A percentile compares a stretch with the other conserved stretches of the same genome.
These are phyloP conservation scores for Tachina lurida DNA, from an alignment of 2,888 invertebrate species.

Conservation along the genomic window DNA sequence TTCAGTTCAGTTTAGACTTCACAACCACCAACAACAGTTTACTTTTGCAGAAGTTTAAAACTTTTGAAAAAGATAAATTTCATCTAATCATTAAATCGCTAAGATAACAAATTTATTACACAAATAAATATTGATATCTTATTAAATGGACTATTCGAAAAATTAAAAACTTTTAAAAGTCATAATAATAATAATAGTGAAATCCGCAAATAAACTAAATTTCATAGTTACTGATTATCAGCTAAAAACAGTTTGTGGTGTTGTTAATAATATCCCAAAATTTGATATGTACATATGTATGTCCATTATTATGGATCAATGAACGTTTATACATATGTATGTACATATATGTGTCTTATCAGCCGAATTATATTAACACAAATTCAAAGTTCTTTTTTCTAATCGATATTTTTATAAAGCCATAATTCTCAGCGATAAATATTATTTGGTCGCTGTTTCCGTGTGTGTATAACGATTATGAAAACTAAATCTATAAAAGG, in stretches of 20 bases:
- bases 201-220: no score
- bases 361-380: constrained; percentile 25
- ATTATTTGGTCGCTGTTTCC: constrained; percentile 19
- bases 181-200: no score
- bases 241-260: not conserved
- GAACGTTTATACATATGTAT: not conserved
- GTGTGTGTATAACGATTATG: constrained; percentile 11
- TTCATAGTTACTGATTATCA: no score
- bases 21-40: constrained; percentile 17
- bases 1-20: constrained; percentile 11
- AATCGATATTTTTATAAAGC: constrained; percentile 52
- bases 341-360: constrained; percentile 44
- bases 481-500: constrained; percentile 78
- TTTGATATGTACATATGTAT: not conserved
- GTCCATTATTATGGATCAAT: not conserved
- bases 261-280: not conserved
- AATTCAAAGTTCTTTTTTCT: constrained; percentile 32
- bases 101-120: not conserved
- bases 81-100: constrained; percentile 2
- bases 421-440: constrained; percentile 65
- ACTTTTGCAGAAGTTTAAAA: not conserved
- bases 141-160: no score
- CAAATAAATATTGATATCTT: no score
- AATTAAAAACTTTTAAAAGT: no score
- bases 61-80: not conserved